Percentiles rank a stretch among this genome's conserved stretches.
These are phyloP conservation scores for Pegoplata infirma DNA, from an alignment of 2,888 invertebrate genomes.

Conservation along the genomic window DNA sequence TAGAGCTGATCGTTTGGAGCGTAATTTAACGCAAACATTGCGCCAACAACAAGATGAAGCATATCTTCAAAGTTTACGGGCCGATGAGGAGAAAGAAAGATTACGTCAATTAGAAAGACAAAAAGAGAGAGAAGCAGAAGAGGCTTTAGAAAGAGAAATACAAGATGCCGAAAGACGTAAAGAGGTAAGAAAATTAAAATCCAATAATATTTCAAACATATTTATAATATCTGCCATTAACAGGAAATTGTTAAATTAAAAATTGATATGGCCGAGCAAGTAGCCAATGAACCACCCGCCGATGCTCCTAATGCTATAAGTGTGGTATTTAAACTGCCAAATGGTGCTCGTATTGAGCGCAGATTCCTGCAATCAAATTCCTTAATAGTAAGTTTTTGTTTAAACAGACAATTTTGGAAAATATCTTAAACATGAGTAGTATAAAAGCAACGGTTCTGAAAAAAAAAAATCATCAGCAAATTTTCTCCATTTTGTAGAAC, in stretches of 20 bases:
- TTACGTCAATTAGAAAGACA: slow-evolving; percentile 81
- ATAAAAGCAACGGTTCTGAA: too few relatives aligned
- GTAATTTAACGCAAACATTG: slow-evolving; percentile 90
- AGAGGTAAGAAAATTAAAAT: slow-evolving; percentile 69
- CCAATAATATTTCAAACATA: too few relatives aligned
- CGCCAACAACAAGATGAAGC: slow-evolving; percentile 96
- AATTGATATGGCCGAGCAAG: slow-evolving; percentile 81
- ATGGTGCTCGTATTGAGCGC: slow-evolving; percentile 91
- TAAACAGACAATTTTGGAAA: too few relatives aligned
- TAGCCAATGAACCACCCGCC: slow-evolving; percentile 88
- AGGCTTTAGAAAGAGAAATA: slow-evolving; percentile 79
- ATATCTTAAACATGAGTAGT: too few relatives aligned
- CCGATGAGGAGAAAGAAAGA: slow-evolving; percentile 96
- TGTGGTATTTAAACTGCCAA: slow-evolving; percentile 94
- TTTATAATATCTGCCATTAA: too few relatives aligned
- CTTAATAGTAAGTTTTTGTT: slow-evolving; percentile 85
- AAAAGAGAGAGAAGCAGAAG: slow-evolving; percentile 79
- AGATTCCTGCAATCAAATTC: slow-evolving; percentile 90
- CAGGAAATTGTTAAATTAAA: slow-evolving; percentile 84
- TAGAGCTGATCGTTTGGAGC: slow-evolving; percentile 89
- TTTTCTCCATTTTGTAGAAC: too few relatives aligned
- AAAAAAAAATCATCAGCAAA: too few relatives aligned
- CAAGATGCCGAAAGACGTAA: slow-evolving; percentile 80
- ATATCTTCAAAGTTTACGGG: slow-evolving; percentile 92
- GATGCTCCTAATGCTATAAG: slow-evolving; percentile 85